Evolutionary conservation across 1,140 invertebrate genomes (phyloP).

Genomic region (Heliconius hewitsoni): DNA sequence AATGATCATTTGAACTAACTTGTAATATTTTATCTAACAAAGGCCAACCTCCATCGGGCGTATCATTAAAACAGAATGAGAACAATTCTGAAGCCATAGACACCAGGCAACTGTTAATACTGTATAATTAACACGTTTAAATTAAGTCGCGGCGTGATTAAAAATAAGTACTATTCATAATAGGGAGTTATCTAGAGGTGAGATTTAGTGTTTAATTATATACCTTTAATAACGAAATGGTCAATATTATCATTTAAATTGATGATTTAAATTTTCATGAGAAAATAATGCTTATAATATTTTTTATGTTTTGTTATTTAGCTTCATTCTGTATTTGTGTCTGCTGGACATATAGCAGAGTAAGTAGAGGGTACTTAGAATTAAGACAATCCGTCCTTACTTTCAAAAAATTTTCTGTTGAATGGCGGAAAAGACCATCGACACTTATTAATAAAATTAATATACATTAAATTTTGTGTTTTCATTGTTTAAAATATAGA

Average conservation of each 20-base stretch:
- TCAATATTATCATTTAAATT: background rate
- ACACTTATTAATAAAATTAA: too few relatives aligned
- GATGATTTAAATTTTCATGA: background rate
- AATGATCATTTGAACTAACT: slow-evolving; percentile 7
- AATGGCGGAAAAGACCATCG: too few relatives aligned
- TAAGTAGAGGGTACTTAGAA: too few relatives aligned
- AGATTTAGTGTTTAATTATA: background rate
- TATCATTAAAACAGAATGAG: slow-evolving; percentile 29
- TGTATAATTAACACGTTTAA: slow-evolving; percentile 37
- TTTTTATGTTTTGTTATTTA: too few relatives aligned
- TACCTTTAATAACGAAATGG: background rate
- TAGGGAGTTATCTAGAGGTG: slow-evolving; percentile 7
- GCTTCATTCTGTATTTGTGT: too few relatives aligned
- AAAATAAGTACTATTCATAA: slow-evolving; percentile 11
- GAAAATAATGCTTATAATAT: too few relatives aligned
- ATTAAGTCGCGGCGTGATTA: slow-evolving; percentile 30
- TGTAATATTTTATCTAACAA: slow-evolving; percentile 14
- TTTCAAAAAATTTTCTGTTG: too few relatives aligned
- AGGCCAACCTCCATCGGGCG: slow-evolving; percentile 1
- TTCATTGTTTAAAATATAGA: too few relatives aligned
- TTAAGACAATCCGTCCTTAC: too few relatives aligned
- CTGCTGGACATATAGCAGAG: too few relatives aligned
- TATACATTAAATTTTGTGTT: too few relatives aligned
- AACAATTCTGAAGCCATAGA: slow-evolving; percentile 30
- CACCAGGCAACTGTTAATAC: slow-evolving; percentile 33